Conservation (phyloP, 2,797 vertebrate species). For the Chrosomus eos region DNA sequence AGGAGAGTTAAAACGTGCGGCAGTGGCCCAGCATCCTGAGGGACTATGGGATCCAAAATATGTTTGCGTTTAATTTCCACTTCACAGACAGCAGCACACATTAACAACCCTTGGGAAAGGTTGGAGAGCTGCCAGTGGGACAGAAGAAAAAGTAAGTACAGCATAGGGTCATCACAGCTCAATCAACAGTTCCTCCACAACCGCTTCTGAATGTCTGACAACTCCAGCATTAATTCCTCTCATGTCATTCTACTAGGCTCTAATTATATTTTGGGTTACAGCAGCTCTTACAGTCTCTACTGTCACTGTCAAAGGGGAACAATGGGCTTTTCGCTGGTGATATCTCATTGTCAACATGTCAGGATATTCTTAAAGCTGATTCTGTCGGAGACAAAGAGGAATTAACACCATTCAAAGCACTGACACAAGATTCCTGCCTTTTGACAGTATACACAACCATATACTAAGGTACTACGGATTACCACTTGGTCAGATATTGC, state of each 20-base stretch:
- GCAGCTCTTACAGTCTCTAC: conserved; percentile 27
- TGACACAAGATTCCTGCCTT: conserved; percentile 40
- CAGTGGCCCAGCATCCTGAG: conserved; percentile 14
- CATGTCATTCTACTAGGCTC: conserved; percentile 33
- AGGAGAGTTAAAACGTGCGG: conserved; percentile 12
- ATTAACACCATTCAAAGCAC: conserved; percentile 32
- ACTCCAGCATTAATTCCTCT: conserved; percentile 28
- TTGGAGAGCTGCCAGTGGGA: conserved; percentile 18
- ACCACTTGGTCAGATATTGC: conserved; percentile 24
- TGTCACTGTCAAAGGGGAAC: conserved; percentile 36
- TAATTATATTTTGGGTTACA: conserved; percentile 28
- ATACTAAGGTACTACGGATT: neutral
- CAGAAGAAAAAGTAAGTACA: conserved; percentile 7
- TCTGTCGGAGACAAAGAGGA: conserved; percentile 42
- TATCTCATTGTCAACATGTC: conserved; percentile 54
- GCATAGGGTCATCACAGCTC: conserved; percentile 41
- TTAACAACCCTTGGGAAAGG: conserved; percentile 49
- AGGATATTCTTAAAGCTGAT: conserved; percentile 42
- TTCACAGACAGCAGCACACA: conserved; percentile 55
- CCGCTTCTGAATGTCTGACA: conserved; percentile 33
- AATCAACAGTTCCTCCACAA: conserved; percentile 39
- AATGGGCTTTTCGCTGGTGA: conserved; percentile 43
- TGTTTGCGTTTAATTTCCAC: conserved; percentile 54
- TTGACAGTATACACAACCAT: conserved; percentile 40
- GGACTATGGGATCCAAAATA: conserved; percentile 43